A percentile compares a stretch with the other conserved stretches of the same genome.
Conservation (phyloP, 2,888 invertebrate species). For the Stenurella melanura region DNA sequence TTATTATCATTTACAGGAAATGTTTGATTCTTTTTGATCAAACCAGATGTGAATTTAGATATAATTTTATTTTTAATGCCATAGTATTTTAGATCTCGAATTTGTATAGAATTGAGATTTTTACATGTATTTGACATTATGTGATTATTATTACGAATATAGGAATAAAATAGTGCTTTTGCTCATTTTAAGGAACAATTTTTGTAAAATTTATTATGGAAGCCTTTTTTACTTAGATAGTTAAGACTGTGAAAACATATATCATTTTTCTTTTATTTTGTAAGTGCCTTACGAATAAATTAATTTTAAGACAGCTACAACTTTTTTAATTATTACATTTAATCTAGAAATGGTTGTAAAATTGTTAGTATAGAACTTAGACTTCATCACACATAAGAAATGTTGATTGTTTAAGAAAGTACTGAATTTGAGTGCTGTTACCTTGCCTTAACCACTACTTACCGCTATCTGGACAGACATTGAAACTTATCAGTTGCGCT, state of each 20-base stretch:
- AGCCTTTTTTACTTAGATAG: constrained; percentile 29
- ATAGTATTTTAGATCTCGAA: constrained; percentile 38
- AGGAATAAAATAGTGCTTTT: constrained; percentile 33
- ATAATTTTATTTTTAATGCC: constrained; percentile 32
- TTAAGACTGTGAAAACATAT: constrained; percentile 42
- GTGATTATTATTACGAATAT: constrained; percentile 36
- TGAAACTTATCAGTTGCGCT: too few relatives aligned
- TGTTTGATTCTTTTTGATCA: constrained; percentile 11
- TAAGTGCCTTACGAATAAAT: constrained; percentile 33
- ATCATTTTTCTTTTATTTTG: constrained; percentile 20
- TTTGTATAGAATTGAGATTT: constrained; percentile 16
- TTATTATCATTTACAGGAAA: not conserved
- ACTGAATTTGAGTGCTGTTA: too few relatives aligned
- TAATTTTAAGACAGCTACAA: not conserved
- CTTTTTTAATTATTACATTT: too few relatives aligned
- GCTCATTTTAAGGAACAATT: constrained; percentile 34
- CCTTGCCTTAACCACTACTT: too few relatives aligned
- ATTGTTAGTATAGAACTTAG: too few relatives aligned
- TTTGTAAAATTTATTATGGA: constrained; percentile 13
- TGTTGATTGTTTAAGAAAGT: too few relatives aligned
- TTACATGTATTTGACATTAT: constrained; percentile 19
- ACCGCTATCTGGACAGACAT: too few relatives aligned
- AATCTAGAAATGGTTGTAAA: too few relatives aligned
- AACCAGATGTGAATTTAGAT: constrained; percentile 22
- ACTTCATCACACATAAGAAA: too few relatives aligned